A percentile compares a stretch with the other conserved stretches of the same genome.
These are phyloP conservation scores for Channa striata DNA, from an alignment of 2,797 vertebrate species.

Conservation along the genomic window DNA sequence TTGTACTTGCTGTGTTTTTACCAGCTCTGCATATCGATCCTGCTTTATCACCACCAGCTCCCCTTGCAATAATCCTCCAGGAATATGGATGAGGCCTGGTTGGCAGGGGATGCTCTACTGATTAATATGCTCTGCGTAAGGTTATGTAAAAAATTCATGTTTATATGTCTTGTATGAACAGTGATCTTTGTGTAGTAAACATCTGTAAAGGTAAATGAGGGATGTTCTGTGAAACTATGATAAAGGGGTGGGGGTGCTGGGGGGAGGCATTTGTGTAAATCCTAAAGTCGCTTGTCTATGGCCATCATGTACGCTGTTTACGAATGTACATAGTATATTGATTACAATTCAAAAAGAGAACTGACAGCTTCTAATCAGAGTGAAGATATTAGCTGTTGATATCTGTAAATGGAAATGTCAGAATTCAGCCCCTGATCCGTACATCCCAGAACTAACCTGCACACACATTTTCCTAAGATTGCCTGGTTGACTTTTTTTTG, in stretches of 20 bases:
- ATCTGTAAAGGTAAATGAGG: constrained; percentile 64
- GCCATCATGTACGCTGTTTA: constrained; percentile 35
- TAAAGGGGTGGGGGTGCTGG: constrained; percentile 53
- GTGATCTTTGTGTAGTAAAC: constrained; percentile 69
- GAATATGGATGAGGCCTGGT: constrained; percentile 80
- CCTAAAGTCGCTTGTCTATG: constrained; percentile 44
- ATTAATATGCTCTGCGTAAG: constrained; percentile 73
- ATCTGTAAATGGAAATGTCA: constrained; percentile 85
- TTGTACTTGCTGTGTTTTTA: constrained; percentile 78
- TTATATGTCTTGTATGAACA: constrained; percentile 71
- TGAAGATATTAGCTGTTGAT: constrained; percentile 80
- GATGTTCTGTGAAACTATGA: constrained; percentile 66
- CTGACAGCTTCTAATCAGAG: constrained; percentile 83
- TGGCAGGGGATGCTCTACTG: constrained; percentile 71
- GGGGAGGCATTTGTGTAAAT: constrained; percentile 15
- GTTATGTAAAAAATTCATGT: constrained; percentile 79
- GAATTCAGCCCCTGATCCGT: constrained; percentile 57
- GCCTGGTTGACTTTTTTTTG: constrained; percentile 25
- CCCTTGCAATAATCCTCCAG: constrained; percentile 77
- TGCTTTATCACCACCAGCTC: constrained; percentile 77
- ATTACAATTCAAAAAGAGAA: constrained; percentile 79
- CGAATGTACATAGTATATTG: constrained; percentile 76
- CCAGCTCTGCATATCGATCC: constrained; percentile 82
- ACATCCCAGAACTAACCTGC: constrained; percentile 27
- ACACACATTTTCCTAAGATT: constrained; percentile 28